A percentile compares a stretch with the other conserved stretches of the same genome.
Evolutionary conservation across 1,140 invertebrate species (phyloP).

Genomic region (Bombus impatiens): DNA sequence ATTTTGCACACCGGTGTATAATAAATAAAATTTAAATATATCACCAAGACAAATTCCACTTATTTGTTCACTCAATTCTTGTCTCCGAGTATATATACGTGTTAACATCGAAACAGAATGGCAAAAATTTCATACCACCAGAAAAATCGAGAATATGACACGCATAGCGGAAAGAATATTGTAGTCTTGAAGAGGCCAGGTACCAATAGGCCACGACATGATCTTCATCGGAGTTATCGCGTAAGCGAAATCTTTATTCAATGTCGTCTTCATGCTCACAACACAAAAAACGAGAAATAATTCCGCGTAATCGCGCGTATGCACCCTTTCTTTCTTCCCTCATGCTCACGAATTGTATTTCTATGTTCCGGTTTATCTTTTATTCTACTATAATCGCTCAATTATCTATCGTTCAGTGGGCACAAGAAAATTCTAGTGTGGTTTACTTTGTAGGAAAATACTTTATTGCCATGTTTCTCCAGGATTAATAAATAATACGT

Average conservation of each 20-base stretch:
- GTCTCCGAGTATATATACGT: no score
- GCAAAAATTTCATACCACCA: background rate
- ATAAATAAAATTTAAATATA: no score
- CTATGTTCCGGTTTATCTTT: background rate
- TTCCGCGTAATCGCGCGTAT: no score
- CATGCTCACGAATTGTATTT: background rate
- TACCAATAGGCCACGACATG: conserved; percentile 46
- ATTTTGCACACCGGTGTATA: no score
- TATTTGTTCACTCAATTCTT: no score
- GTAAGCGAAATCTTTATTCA: conserved; percentile 40
- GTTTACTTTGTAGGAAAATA: background rate
- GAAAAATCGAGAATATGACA: background rate
- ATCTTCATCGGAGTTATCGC: conserved; percentile 35
- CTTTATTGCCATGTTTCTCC: background rate
- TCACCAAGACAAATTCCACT: no score
- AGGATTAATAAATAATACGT: background rate
- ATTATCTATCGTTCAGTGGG: background rate
- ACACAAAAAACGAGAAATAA: no score
- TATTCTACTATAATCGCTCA: conserved; percentile 25
- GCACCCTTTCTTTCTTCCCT: background rate
- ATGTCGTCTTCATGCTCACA: background rate
- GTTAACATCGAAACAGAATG: background rate
- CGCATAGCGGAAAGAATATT: conserved; percentile 12
- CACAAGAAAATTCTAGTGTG: background rate
- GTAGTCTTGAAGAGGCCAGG: conserved; percentile 52